Evolutionary conservation across 92 coral and sea anemone genomes (phyloP).

Genomic region (Porites cylindrica): DNA sequence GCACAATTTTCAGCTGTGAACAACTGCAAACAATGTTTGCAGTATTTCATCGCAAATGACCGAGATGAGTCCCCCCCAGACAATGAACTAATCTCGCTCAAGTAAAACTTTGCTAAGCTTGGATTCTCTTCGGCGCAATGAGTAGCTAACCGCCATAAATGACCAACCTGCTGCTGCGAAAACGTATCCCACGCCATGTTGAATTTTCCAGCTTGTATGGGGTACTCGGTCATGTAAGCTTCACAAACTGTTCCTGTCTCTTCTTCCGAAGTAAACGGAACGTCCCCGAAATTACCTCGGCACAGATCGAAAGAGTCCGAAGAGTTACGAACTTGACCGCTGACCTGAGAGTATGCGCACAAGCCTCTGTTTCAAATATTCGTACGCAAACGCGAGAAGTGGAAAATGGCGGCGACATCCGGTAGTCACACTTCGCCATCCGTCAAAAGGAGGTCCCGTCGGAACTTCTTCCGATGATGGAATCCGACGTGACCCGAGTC

Average conservation of each 20-base stretch:
- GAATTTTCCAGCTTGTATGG: too few species aligned
- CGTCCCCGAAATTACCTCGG: background rate
- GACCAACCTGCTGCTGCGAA: background rate
- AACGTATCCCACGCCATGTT: conserved; percentile 9
- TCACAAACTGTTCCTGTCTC: too few species aligned
- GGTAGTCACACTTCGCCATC: too few species aligned
- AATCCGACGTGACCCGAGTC: too few species aligned
- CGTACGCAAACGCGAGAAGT: conserved; percentile 68
- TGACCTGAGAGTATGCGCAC: conserved; percentile 39
- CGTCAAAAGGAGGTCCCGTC: too few species aligned
- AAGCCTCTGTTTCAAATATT: background rate
- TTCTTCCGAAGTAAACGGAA: background rate
- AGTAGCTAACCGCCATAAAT: conserved; percentile 76
- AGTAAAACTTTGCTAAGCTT: conserved; percentile 75
- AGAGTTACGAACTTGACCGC: background rate
- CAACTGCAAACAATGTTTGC: conserved; percentile 65
- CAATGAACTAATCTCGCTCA: conserved; percentile 31
- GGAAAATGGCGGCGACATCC: conserved; percentile 99
- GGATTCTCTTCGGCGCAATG: conserved; percentile 70
- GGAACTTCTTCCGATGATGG: too few species aligned
- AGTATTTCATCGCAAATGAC: conserved; percentile 32
- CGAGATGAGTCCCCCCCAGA: background rate
- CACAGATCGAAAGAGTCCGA: background rate
- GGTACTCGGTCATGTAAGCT: too few species aligned
- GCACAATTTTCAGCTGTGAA: conserved; percentile 56